Base-by-base conservation (phyloP, 2,113 vertebrate species). In the Lamprotornis superbus region DNA sequence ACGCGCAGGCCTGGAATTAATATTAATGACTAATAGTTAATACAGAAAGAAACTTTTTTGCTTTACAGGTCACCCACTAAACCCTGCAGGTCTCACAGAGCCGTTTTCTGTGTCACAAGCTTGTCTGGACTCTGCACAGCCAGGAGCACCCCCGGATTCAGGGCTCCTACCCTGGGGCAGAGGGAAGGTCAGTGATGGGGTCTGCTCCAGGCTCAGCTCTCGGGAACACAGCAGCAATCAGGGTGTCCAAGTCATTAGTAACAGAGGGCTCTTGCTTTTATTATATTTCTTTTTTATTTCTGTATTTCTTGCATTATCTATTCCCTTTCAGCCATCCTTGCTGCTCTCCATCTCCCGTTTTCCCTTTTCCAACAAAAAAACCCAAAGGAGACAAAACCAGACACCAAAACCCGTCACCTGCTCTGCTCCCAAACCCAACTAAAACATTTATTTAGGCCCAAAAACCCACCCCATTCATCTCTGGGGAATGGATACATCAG, bases 71-170 rank as follows among this genome's bases (percentile, higher is more conserved):
- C 75, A 65, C 59, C 85, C 27, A 44, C 60, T 28, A 15, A 74
- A 46, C 20, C 47, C 70, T 5, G 37, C 68, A 55, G 15, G 44
- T 24, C 61, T 40, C 74, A 6, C n/a, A 8, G 56, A 20, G 46
- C 37, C 53, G 1, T 12, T 65, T 20, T 3, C 70, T 30, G 4
- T 7, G 65, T 5, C 83, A 49, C 0, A 11, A 92, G 69, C 50
- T 87, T 5, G 12, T 30, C 25, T 4, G 23, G 74, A 4, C 74
- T 31, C 83, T 74, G 69, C 50, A 1, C 5, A 47, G 11, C 16
- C 85, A 42, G 70, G 60, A 86, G 39, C 25, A 12, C 2, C 12
- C 22, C 5, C 0, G 0, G 39, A 59, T 19, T 40, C 12, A 0
- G 0, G 50, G 52, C 13, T 44, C 50, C 84, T 63, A 50, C 33